Percentiles rank a stretch among this genome's conserved stretches.
Evolutionary conservation across 2,113 vertebrate species (phyloP).

Genomic region (Sceloporus undulatus): DNA sequence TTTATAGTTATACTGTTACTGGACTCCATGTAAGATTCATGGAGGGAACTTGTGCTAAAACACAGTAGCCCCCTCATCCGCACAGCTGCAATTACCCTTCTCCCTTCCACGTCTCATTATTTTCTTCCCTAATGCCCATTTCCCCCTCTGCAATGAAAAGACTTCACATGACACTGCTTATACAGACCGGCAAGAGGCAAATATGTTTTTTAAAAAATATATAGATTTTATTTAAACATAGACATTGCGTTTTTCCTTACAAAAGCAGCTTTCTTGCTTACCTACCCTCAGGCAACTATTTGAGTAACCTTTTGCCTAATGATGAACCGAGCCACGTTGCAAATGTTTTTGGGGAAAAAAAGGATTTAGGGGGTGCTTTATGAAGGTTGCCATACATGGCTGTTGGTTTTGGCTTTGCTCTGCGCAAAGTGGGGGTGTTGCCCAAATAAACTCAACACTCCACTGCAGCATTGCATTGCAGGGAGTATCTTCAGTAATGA

Average conservation of each 20-base stretch:
- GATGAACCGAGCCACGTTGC: neutral
- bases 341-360: neutral
- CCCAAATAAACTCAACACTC: neutral
- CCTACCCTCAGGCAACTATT: neutral
- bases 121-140: neutral
- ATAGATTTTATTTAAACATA: neutral
- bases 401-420: neutral
- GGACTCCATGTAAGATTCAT: conserved; percentile 2
- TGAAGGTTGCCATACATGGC: neutral
- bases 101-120: neutral
- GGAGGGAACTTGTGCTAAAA: conserved; percentile 15
- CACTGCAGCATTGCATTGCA: neutral
- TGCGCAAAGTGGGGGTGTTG: neutral
- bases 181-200: neutral
- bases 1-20: conserved; percentile 45
- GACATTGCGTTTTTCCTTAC: neutral
- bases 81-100: neutral
- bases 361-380: neutral
- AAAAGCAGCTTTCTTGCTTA: neutral
- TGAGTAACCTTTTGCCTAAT: no score
- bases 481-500: neutral
- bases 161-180: neutral
- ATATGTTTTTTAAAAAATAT: neutral
- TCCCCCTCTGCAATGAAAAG: neutral
- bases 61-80: neutral